Base-by-base conservation (phyloP, 2,888 invertebrate genomes). In the Thymelicus acteon region DNA sequence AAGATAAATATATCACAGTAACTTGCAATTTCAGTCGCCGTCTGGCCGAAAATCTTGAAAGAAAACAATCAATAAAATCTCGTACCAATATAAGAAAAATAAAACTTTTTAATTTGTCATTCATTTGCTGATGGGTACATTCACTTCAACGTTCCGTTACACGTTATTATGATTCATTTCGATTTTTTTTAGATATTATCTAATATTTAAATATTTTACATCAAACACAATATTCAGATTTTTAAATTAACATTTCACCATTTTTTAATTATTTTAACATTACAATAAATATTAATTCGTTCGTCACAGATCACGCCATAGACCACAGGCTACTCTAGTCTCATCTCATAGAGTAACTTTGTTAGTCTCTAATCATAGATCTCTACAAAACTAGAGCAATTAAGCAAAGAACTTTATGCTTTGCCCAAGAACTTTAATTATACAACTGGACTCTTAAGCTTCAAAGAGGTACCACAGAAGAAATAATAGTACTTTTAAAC, bases 41-140 rank as follows among this genome's bases (percentile, higher is more conserved):
- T 94, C 94, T 94, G 92, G 93, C 92, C 93, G 91, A 94, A 94
- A 92, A 93, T 90, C 91, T 91, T 90, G 93, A 94, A 94, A 93
- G 94, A 94, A 94, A 94, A 94, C 94, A 94, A 94, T 94, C 94
- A 94, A 94, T 94, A 94, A 94, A 94, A 93, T 94, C 92, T 91
- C 91, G 90, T 94, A 94, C 94, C 94, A 94, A 92, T 92, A 87
- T 91, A 91, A 92, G 93, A 93, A 93, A 94, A 94, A 94, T 93
- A 93, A 93, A 93, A 93, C 92, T 92, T 93, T 93, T 92, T 93
- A 93, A 91, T 94, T 94, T 93, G 93, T 94, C 93, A 93, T 91
- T 85, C 84, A 80, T 80, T 92, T 90, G 88, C 81, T 82, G 89
- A 91, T 91, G 88, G 86, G 93, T 92, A 93, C 93, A 92, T 93